Percentiles rank a stretch among this genome's conserved stretches.
phyloP scores from a whole-genome alignment of 1,140 invertebrate species.

The Galleria mellonella region DNA sequence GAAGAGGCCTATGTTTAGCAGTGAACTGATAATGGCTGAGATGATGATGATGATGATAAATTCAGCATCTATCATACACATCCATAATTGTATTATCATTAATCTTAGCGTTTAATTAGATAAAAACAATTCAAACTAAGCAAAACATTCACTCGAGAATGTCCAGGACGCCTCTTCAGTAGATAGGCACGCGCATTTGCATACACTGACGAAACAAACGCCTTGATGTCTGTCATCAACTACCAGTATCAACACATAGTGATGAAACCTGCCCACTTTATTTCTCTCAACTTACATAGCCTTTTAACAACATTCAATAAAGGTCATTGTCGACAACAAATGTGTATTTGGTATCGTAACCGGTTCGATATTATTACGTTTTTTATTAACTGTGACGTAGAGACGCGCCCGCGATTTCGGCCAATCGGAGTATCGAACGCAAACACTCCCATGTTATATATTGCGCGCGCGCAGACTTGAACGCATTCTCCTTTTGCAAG shows the following conservation, averaged over 20 bases:
- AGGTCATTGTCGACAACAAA: conserved; percentile 8
- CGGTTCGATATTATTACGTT: conserved; percentile 4
- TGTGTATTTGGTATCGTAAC: background rate
- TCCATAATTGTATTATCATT: too few relatives aligned
- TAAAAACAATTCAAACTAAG: too few relatives aligned
- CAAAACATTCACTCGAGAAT: too few relatives aligned
- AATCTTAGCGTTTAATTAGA: too few relatives aligned
- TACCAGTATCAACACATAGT: background rate
- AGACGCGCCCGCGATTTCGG: conserved; percentile 44
- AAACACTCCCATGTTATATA: conserved; percentile 35
- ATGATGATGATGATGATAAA: too few relatives aligned
- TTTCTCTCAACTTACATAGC: background rate
- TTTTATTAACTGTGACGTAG: conserved; percentile 20
- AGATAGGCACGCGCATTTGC: too few relatives aligned
- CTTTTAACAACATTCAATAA: conserved; percentile 2
- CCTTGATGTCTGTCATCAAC: too few relatives aligned
- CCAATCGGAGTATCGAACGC: conserved; percentile 43
- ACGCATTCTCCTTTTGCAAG: conserved; percentile 32
- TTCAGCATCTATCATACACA: too few relatives aligned
- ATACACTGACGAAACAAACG: too few relatives aligned
- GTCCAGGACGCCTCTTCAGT: too few relatives aligned
- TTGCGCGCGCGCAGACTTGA: conserved; percentile 24
- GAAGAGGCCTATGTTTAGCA: too few relatives aligned
- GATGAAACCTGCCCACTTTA: conserved; percentile 10
- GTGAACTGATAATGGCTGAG: too few relatives aligned